Percentiles rank a stretch among this genome's conserved stretches.
Evolutionary conservation across 2,113 vertebrate genomes (phyloP).

Genomic region (Pundamilia nyererei): DNA sequence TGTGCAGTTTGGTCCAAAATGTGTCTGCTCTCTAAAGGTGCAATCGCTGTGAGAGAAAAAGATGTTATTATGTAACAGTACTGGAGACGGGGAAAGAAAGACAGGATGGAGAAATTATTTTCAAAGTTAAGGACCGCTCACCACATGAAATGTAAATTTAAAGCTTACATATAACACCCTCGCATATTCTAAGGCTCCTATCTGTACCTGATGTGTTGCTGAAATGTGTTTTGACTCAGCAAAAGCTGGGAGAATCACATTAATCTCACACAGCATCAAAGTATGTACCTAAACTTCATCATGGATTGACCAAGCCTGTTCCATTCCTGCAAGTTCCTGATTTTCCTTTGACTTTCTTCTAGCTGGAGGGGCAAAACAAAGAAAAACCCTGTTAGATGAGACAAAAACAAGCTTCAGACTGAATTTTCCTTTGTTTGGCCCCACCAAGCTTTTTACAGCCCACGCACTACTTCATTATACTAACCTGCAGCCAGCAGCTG

Average conservation of each 20-base stretch:
- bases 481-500: slow-evolving; percentile 79
- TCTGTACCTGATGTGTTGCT: not conserved
- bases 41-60: not conserved
- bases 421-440: slow-evolving; percentile 61
- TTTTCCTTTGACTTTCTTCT: slow-evolving; percentile 67
- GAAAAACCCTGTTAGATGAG: slow-evolving; percentile 56
- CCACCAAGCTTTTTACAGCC: not conserved
- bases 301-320: slow-evolving; percentile 65
- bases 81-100: not conserved
- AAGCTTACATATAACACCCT: not conserved
- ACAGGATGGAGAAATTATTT: not conserved
- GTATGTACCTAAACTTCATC: slow-evolving; percentile 60
- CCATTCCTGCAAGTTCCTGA: slow-evolving; percentile 67
- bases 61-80: not conserved
- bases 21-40: not conserved
- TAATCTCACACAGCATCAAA: not conserved
- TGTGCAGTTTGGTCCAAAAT: not conserved
- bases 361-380: slow-evolving; percentile 75
- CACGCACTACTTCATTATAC: not conserved
- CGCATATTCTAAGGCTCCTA: not conserved
- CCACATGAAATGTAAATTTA: not conserved
- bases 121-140: not conserved
- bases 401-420: slow-evolving; percentile 4
- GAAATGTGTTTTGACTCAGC: not conserved
- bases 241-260: not conserved